Evolutionary conservation across 1,140 invertebrate species (phyloP).

Genomic region (Heliconius eleuchia): DNA sequence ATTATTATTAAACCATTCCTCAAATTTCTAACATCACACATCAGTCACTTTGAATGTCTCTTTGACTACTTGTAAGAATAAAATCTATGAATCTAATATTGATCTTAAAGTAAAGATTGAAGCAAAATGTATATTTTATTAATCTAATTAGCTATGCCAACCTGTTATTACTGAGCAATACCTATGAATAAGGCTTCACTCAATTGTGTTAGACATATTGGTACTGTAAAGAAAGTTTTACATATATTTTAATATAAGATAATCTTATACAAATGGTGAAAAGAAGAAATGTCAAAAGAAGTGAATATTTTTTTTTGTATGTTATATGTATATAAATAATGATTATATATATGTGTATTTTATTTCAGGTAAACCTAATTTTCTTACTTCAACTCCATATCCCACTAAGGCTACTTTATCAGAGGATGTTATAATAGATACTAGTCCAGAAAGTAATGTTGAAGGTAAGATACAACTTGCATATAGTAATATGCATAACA

Average conservation of each 20-base stretch:
- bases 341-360: neutral
- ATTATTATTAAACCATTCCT: too few species aligned
- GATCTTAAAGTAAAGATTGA: neutral
- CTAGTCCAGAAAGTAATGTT: slow-evolving; percentile 53
- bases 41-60: too few species aligned
- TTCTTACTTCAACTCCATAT: slow-evolving; percentile 56
- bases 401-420: slow-evolving; percentile 53
- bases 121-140: neutral
- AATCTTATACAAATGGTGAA: slow-evolving; percentile 35
- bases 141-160: slow-evolving; percentile 2
- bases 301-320: slow-evolving; percentile 3
- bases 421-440: slow-evolving; percentile 47
- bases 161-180: neutral
- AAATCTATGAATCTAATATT: neutral
- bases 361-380: slow-evolving; percentile 56
- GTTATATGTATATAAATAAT: neutral
- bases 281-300: slow-evolving; percentile 40
- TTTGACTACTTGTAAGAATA: neutral
- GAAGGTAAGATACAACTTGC: slow-evolving; percentile 48
- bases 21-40: too few species aligned
- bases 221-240: neutral
- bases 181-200: slow-evolving; percentile 6
- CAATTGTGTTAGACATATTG: slow-evolving; percentile 8
- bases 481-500: neutral
- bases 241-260: slow-evolving; percentile 26